These are phyloP conservation scores for Sandelia bainsii DNA, from an alignment of 2,797 vertebrate genomes.

Conservation along the genomic window DNA sequence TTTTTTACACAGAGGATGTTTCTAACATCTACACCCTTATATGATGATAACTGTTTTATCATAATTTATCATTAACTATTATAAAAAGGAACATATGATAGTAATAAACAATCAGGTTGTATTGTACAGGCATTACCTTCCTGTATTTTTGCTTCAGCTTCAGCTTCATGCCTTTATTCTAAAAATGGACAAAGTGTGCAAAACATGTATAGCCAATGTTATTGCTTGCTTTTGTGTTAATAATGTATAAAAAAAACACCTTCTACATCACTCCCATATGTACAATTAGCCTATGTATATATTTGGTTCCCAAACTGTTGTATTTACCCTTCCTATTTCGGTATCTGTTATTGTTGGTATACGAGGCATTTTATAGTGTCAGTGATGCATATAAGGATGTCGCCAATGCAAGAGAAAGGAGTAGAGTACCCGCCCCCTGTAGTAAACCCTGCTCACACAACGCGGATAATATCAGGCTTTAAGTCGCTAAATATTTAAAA, in stretches of 20 bases:
- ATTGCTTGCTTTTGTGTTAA: neutral
- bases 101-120: neutral
- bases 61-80: neutral
- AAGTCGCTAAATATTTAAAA: slow-evolving; percentile 16
- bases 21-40: neutral
- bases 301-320: neutral
- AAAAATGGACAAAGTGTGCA: neutral
- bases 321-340: neutral
- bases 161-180: neutral
- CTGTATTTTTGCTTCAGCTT: neutral
- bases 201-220: neutral
- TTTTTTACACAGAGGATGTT: slow-evolving; percentile 30
- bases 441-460: slow-evolving; percentile 67
- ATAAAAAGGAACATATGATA: slow-evolving; percentile 4
- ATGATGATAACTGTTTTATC: neutral
- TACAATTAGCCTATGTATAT: neutral
- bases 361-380: slow-evolving; percentile 42
- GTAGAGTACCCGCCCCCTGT: slow-evolving; percentile 73
- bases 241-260: too few relatives aligned
- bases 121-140: neutral
- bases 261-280: neutral
- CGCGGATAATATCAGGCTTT: slow-evolving; percentile 23
- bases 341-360: slow-evolving; percentile 12
- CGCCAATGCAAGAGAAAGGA: slow-evolving; percentile 34
- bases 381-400: slow-evolving; percentile 49